A percentile compares a stretch with the other conserved stretches of the same genome.
Evolutionary conservation across 1,140 invertebrate species (phyloP).

Genomic region (Papilio dardanus): DNA sequence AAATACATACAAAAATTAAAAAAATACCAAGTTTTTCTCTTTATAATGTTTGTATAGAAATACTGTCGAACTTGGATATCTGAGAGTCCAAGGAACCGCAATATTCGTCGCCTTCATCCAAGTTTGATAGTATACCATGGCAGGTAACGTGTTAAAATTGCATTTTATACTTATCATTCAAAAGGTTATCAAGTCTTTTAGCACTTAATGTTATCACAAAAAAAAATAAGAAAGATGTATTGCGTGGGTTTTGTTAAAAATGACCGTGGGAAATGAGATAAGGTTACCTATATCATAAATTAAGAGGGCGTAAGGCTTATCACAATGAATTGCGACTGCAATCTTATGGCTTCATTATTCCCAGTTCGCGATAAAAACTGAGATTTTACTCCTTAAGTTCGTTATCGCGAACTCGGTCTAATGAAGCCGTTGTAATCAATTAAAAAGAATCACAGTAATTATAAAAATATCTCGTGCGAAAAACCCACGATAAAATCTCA

Average conservation of each 20-base stretch:
- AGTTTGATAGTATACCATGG: no score
- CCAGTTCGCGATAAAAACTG: no score
- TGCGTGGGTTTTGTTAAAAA: background rate
- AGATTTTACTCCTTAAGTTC: no score
- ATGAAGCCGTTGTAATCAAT: no score
- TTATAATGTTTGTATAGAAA: no score
- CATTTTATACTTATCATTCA: background rate
- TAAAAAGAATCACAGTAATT: background rate
- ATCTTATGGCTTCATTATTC: no score
- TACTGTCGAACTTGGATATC: no score
- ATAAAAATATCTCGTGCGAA: background rate
- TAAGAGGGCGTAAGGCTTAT: background rate
- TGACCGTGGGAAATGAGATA: background rate
- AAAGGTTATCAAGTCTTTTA: background rate
- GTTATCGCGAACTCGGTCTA: no score
- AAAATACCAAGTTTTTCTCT: no score
- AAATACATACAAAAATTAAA: no score
- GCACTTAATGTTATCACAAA: background rate
- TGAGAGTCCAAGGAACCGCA: no score
- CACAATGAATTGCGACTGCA: background rate
- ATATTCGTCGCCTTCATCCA: no score
- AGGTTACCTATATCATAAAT: background rate
- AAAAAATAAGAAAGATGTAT: background rate
- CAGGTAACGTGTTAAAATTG: background rate
- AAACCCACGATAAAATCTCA: background rate